Evolutionary conservation across 1,140 invertebrate genomes (phyloP), one percentile per base, ranked within the genome.

Genomic region (Frieseomelitta varia): DNA sequence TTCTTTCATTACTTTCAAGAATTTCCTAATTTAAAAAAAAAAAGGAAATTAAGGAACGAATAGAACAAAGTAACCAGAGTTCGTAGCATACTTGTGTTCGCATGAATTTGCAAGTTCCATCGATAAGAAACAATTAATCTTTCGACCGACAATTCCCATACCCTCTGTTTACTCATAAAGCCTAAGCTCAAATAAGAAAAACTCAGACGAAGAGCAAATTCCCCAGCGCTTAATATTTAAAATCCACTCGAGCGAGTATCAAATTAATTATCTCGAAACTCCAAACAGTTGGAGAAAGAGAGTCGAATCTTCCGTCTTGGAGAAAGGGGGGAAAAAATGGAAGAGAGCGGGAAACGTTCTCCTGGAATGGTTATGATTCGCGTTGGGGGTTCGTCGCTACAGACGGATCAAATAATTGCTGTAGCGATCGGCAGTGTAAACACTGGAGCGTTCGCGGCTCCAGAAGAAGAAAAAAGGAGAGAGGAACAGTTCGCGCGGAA

Each of bases 371-470:
- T 53, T 56, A 47, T 10, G 56, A 81, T 77, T 85, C 56, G 30
- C 34, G 47, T 63, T 67, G 47, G 34, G 80, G 82, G n/a, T 81
- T 80, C 53, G n/a, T 84, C 80, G 69, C 77, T 71, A n/a, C 55
- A 61, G 39, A 81, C 82, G 87, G 88, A 91, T 91, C 90, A 91
- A 91, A 91, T 91, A 91, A 91, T 90, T 91, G 90, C 84, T 81
- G 81, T 87, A 87, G 88, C 90, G 88, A 91, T 89, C 85, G 85
- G 67, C 24, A 82, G 56, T 69, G 90, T 82, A 91, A 91, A 91
- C 85, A 90, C 39, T 21, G 39, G 27, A 53, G 51, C 47, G 53
- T 75, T 82, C 69, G 68, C 68, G 56, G 39, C 19, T 30, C 30
- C 30, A 1, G 39, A 47, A 47, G 39, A 39, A n/a, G 12, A 39